Conservation (phyloP, 1,140 invertebrate species). For the Bombus huntii region DNA sequence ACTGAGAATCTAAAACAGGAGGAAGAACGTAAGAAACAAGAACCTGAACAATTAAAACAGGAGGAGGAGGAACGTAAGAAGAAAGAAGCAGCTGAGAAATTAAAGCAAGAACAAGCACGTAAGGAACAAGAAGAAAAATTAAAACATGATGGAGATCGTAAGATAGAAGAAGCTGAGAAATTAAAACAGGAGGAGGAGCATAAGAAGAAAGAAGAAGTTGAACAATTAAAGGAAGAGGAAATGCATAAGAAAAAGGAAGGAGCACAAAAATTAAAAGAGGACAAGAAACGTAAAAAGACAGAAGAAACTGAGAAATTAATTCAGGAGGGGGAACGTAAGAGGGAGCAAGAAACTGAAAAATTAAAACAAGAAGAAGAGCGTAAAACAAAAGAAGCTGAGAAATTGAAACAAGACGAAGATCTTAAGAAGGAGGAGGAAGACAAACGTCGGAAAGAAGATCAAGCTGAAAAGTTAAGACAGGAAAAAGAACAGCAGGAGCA, state of each 20-base stretch:
- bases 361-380: slow-evolving; percentile 42
- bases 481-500: slow-evolving; percentile 20
- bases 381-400: slow-evolving; percentile 23
- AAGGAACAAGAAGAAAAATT: slow-evolving; percentile 34
- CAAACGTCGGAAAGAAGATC: slow-evolving; percentile 20
- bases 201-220: slow-evolving; percentile 49
- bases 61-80: slow-evolving; percentile 26
- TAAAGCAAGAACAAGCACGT: slow-evolving; percentile 2
- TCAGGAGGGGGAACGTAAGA: no score
- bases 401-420: slow-evolving; percentile 40
- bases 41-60: slow-evolving; percentile 17
- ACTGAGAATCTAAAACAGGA: slow-evolving; percentile 44
- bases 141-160: slow-evolving; percentile 54
- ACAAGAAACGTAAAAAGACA: slow-evolving; percentile 28
- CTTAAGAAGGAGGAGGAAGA: slow-evolving; percentile 34
- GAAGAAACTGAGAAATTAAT: background rate
- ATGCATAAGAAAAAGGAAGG: slow-evolving; percentile 41
- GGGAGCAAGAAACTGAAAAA: slow-evolving; percentile 8
- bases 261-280: background rate
- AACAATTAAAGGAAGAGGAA: slow-evolving; percentile 38
- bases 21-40: slow-evolving; percentile 33
- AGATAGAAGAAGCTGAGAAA: slow-evolving; percentile 47
- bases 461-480: slow-evolving; percentile 31
- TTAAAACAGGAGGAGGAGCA: slow-evolving; percentile 43
- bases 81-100: slow-evolving; percentile 29